phyloP scores from a whole-genome alignment of 1,140 invertebrate species.

The Aleiodes sp. region DNA sequence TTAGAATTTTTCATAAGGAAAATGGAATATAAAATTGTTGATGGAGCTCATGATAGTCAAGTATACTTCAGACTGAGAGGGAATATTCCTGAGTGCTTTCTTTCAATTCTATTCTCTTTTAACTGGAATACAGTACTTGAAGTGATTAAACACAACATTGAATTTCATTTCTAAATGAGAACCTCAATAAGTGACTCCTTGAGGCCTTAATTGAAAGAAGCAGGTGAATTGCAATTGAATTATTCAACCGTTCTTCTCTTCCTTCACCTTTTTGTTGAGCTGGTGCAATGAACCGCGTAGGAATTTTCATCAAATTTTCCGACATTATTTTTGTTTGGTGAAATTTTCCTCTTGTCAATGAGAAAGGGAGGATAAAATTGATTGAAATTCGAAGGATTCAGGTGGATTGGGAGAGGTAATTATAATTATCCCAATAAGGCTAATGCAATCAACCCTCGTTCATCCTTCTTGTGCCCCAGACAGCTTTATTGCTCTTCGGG shows the following conservation, averaged over 20 bases:
- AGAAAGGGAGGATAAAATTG: no score
- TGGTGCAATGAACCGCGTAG: neutral
- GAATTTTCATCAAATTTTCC: neutral
- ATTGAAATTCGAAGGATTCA: neutral
- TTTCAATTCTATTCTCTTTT: no score
- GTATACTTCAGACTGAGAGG: no score
- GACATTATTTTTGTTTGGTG: neutral
- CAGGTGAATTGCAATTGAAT: neutral
- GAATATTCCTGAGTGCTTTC: no score
- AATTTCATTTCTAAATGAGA: neutral
- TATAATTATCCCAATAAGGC: neutral
- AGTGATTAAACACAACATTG: neutral
- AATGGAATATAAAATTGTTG: no score
- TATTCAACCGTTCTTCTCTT: neutral
- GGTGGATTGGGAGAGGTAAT: neutral
- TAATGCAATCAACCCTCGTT: neutral
- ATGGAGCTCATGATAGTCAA: no score
- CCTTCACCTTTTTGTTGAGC: neutral
- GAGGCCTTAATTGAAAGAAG: neutral
- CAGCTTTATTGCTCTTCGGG: no score
- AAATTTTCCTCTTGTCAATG: neutral
- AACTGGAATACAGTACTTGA: no score
- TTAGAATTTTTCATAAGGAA: no score
- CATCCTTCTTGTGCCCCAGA: neutral
- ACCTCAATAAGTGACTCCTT: neutral